phyloP scores from a whole-genome alignment of 2,797 vertebrate species.

The Hemibagrus guttatus region DNA sequence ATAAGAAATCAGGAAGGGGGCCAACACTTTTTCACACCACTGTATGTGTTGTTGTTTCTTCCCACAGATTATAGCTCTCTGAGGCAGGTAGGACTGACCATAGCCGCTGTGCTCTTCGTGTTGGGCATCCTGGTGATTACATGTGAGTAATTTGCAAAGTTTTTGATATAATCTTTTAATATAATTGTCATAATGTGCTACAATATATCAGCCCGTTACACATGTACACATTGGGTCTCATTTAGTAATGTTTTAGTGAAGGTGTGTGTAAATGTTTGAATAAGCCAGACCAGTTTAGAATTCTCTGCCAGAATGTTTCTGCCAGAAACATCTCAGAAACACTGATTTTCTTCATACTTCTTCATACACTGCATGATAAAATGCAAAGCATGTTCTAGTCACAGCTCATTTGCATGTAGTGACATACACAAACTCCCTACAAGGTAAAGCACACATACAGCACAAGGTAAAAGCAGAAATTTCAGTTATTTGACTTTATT shows the following conservation, averaged over 20 bases:
- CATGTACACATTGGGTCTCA: not conserved
- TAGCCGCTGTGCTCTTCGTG: conserved; percentile 72
- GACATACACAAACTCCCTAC: not conserved
- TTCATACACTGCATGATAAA: not conserved
- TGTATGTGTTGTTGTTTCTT: not conserved
- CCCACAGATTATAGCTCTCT: conserved; percentile 67
- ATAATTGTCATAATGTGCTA: not conserved
- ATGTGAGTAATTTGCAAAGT: conserved; percentile 66
- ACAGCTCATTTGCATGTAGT: not conserved
- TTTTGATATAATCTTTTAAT: not conserved
- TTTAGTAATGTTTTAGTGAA: not conserved
- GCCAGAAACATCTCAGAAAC: not conserved
- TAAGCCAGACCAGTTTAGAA: not conserved
- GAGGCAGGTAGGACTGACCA: conserved; percentile 61
- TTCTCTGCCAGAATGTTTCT: not conserved
- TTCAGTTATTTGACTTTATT: too few species aligned
- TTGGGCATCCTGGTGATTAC: conserved; percentile 71
- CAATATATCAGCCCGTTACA: not conserved
- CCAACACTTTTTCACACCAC: too few species aligned
- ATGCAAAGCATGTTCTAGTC: not conserved
- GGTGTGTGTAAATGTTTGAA: not conserved
- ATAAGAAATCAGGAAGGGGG: too few species aligned
- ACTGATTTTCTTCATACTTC: not conserved
- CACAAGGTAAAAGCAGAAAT: not conserved
- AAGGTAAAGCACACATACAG: not conserved